phyloP scores from a whole-genome alignment of 2,888 invertebrate species.

The Temnothorax ravouxi region DNA sequence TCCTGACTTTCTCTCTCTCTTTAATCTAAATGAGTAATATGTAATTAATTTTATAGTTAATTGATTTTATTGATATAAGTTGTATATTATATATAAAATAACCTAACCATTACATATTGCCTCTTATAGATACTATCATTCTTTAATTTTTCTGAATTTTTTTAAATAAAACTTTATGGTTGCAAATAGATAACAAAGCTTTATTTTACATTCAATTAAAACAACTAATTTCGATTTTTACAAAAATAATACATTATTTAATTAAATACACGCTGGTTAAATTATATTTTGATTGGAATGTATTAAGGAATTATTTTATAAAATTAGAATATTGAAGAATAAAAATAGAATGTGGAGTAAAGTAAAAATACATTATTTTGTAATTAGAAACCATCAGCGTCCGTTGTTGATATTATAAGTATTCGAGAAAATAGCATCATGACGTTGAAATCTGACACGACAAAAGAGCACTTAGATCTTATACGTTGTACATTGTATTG shows the following conservation, averaged over 20 bases:
- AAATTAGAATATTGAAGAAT: neutral
- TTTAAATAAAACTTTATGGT: neutral
- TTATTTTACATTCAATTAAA: neutral
- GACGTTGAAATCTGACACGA: constrained; percentile 35
- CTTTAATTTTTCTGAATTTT: neutral
- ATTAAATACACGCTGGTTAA: neutral
- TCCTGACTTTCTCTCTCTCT: neutral
- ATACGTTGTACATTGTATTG: constrained; percentile 61
- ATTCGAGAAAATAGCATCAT: neutral
- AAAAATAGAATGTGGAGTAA: neutral
- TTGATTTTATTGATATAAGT: neutral
- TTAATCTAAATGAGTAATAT: neutral
- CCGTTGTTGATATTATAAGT: constrained; percentile 20
- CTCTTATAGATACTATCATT: neutral
- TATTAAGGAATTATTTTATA: neutral
- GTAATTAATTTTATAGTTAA: neutral
- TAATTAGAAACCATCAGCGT: constrained; percentile 1
- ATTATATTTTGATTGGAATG: neutral
- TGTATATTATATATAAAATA: neutral
- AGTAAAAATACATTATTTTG: constrained; percentile 1
- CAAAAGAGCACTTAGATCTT: constrained; percentile 70
- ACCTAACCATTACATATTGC: too few relatives aligned
- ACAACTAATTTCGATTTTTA: neutral
- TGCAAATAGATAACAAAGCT: neutral
- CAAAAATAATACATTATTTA: neutral